Evolutionary conservation across 2,797 vertebrate species (phyloP).

Genomic region (Anolis apletophallus): DNA sequence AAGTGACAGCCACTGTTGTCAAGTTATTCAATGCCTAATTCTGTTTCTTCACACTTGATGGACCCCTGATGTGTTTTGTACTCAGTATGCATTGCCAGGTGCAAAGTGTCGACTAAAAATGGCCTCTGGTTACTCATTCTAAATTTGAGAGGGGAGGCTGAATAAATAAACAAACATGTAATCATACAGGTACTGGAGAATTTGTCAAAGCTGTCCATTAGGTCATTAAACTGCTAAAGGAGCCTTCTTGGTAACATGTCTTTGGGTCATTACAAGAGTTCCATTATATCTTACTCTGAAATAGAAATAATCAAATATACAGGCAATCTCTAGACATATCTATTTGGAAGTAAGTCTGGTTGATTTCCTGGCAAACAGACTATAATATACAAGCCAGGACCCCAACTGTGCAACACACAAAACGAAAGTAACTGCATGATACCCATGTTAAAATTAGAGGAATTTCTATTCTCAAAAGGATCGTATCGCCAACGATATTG

Average conservation of each 20-base stretch:
- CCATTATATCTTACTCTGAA: not conserved
- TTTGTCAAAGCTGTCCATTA: conserved; percentile 50
- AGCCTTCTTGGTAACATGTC: not conserved
- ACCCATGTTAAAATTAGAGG: not conserved
- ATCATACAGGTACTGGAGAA: conserved; percentile 42
- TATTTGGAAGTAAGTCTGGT: not conserved
- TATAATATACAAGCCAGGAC: not conserved
- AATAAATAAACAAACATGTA: conserved; percentile 65
- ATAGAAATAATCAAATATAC: not conserved
- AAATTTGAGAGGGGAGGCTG: conserved; percentile 56
- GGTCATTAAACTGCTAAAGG: conserved; percentile 41
- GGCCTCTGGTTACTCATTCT: conserved; percentile 53
- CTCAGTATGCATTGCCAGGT: not conserved
- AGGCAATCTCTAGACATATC: not conserved
- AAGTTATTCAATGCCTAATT: not conserved
- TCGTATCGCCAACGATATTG: too few relatives aligned
- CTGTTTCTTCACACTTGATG: not conserved
- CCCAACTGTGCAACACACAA: too few relatives aligned
- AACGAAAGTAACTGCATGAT: not conserved
- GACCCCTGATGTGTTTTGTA: not conserved
- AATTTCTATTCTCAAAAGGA: not conserved
- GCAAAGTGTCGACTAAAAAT: not conserved
- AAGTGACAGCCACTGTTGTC: not conserved
- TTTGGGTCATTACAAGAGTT: not conserved
- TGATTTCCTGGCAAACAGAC: not conserved